phyloP scores from a whole-genome alignment of 2,113 vertebrate species.

The Crypturellus undulatus region DNA sequence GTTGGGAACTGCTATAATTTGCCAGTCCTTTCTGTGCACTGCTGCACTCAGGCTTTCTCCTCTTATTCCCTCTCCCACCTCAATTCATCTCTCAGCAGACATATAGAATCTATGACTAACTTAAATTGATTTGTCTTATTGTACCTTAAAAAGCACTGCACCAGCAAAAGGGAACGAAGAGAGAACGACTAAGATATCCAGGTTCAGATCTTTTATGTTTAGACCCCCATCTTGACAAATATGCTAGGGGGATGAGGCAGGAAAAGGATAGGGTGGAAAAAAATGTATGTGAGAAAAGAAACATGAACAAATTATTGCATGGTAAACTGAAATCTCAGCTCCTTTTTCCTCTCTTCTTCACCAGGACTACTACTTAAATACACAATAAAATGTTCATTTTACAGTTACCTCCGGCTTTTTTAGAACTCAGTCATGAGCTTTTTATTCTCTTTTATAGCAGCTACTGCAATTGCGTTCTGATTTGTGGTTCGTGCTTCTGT shows the following conservation, averaged over 20 bases:
- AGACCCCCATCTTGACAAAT: background rate
- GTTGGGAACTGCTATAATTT: background rate
- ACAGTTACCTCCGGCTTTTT: background rate
- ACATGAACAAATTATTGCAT: background rate
- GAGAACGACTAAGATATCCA: background rate
- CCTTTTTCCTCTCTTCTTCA: background rate
- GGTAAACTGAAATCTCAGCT: background rate
- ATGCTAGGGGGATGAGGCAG: background rate
- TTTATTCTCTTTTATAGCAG: background rate
- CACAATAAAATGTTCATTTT: background rate
- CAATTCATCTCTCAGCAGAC: background rate
- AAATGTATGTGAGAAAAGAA: background rate
- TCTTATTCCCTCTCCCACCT: background rate
- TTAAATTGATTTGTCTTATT: background rate
- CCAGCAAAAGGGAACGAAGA: background rate
- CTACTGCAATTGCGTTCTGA: accelerated
- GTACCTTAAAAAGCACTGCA: background rate
- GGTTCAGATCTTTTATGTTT: background rate
- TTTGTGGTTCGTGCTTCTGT: background rate
- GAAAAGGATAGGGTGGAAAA: background rate
- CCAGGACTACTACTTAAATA: background rate
- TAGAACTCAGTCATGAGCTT: background rate
- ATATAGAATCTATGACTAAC: background rate
- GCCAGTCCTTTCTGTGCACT: background rate
- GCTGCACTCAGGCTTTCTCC: background rate